Evolutionary conservation across 2,797 vertebrate species (phyloP), one percentile per base, ranked within the genome.

Genomic region (Myioborus miniatus): DNA sequence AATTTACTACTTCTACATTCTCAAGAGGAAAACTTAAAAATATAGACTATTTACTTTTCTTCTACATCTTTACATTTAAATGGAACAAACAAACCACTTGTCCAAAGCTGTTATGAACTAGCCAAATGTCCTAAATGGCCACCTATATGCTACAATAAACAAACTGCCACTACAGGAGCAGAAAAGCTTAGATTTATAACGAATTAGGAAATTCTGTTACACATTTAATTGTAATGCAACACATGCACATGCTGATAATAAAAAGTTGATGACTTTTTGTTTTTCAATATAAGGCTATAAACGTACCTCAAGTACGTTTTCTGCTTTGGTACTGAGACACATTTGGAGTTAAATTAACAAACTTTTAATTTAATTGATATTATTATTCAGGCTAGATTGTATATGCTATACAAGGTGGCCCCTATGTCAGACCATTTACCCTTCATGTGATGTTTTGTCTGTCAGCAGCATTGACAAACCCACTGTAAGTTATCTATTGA

Each of bases 41-140:
- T 98, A 99, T 96, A 98, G 98, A 98, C 98, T 97, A 98, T 98
- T 98, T 97, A 95, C 94, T 96, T 96, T 94, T 96, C 95, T 97
- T 96, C 90, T 97, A 97, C 97, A 98, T 87, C 96, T 98, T 99
- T 98, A 98, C 98, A 98, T 98, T 98, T 98, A 98, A 96, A 98
- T 98, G 94, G 95, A 97, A 97, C 89, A 97, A 98, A 97, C 96
- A 97, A 96, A 80, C 92, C 90, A 92, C 97, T 97, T 98, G 98
- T 98, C 98, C 97, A 95, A 98, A 97, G 93, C 97, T 97, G 97
- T 97, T 97, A 98, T 93, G 90, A 97, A 94, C 96, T 83, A 95
- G 83, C 83, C 93, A 95, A 89, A 76, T 41, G 96, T 90, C 68
- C 93, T 97, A 97, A 96, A 47, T 94, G 79, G 93, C 92, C 95